Evolutionary conservation across 1,140 invertebrate species (phyloP).

Genomic region (Procambarus clarkii): DNA sequence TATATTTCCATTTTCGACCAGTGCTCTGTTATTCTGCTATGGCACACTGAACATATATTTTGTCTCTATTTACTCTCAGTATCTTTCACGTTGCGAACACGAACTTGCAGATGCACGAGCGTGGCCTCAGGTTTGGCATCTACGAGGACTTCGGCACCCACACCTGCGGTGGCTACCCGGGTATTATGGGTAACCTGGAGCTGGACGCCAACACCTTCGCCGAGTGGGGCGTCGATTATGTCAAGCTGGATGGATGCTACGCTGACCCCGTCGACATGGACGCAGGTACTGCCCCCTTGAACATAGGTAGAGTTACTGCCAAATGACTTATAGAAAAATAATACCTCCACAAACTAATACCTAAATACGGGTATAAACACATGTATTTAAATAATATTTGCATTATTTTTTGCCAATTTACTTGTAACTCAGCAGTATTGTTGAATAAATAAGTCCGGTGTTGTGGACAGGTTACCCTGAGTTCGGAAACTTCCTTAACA

Average conservation of each 20-base stretch:
- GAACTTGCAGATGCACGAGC: constrained; percentile 87
- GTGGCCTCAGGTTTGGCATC: constrained; percentile 96
- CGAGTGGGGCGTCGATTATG: constrained; percentile 97
- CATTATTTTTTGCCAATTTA: too few species aligned
- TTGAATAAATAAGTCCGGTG: too few species aligned
- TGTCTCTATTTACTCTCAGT: too few species aligned
- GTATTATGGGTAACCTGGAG: constrained; percentile 89
- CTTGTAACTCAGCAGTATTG: too few species aligned
- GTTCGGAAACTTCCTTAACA: constrained; percentile 90
- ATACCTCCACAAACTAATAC: too few species aligned
- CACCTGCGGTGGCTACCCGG: constrained; percentile 97
- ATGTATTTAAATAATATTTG: too few species aligned
- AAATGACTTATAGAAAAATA: too few species aligned
- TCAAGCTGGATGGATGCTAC: constrained; percentile 97
- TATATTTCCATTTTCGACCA: too few species aligned
- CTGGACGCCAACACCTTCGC: constrained; percentile 93
- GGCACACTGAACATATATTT: too few species aligned
- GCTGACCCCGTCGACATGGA: constrained; percentile 89
- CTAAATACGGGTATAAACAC: too few species aligned
- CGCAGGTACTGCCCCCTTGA: constrained; percentile 77
- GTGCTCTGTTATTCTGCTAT: too few species aligned
- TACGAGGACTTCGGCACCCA: constrained; percentile 97
- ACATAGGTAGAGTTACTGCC: not conserved
- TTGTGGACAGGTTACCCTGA: constrained; percentile 86
- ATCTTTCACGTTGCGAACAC: too few species aligned